Base-by-base conservation (phyloP, 92 coral and sea anemone genomes). In the Umimayanthus kanabou region DNA sequence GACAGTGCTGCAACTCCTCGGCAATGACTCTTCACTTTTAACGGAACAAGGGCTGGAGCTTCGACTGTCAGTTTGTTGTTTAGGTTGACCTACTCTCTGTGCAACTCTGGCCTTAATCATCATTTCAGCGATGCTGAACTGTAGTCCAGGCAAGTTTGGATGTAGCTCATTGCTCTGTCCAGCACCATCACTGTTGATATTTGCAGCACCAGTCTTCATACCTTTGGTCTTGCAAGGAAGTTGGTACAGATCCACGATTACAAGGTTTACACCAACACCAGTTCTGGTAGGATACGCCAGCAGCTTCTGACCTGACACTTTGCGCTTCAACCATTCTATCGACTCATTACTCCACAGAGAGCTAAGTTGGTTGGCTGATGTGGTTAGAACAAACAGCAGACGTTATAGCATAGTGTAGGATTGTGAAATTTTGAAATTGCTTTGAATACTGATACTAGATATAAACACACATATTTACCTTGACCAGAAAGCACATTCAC, bases 301-400 rank as follows among this genome's bases (percentile, higher is more conserved):
- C 39, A 95, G 95, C 73, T 93, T 92, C 23, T 77, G 85, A n/a
- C 98, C 98, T 5, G 93, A 88, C 29, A 95, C 98, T 80, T 90
- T 93, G 85, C 86, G 55, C 39, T 81, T 88, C 29, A 95, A 80
- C 98, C 98, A 95, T 7, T 86, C 93, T 39, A 90, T 93, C 0
- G 96, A 88, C 28, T 88, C 89, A 61, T 86, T 89, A 61, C 88
- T 88, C 98, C 98, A 95, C 16, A 95, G 29, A 11, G 98, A 93
- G 8, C 20, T 47, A 2, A 18, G 22, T n/a, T 82, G 86, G 77
- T 66, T 82, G 26, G 65, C 86, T 82, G 2, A 26, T 25, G 6
- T n/a, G 61, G 16, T 22, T 18, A 82, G 61, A 57, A 30, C 40
- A 47, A 0, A 47, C 0, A 0, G 72, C 6, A 61, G n/a, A 33